These are phyloP conservation scores for Aethes cnicana DNA, from an alignment of 2,888 invertebrate genomes.

Conservation along the genomic window DNA sequence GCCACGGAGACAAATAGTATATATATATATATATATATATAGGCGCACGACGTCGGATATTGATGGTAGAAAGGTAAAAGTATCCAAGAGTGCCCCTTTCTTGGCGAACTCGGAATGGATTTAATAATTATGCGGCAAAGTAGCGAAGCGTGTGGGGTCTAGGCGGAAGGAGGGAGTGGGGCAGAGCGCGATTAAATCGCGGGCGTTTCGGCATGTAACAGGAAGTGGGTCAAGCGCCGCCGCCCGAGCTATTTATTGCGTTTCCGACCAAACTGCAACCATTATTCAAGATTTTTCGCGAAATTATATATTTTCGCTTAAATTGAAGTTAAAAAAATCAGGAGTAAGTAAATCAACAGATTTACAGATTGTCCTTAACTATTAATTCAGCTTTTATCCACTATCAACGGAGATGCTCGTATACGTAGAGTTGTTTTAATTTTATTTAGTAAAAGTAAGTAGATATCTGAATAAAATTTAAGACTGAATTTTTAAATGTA, in stretches of 20 bases:
- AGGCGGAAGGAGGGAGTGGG: conserved; percentile 69
- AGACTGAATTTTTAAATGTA: too few species aligned
- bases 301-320: conserved; percentile 29
- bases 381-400: too few species aligned
- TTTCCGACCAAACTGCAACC: conserved; percentile 74
- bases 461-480: too few species aligned
- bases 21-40: too few species aligned
- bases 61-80: conserved; percentile 36
- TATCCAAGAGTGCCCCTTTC: conserved; percentile 59
- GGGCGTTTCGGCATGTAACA: conserved; percentile 78
- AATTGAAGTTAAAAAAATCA: neutral
- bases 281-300: conserved; percentile 52
- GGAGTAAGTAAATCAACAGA: too few species aligned
- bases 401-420: too few species aligned
- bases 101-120: conserved; percentile 67
- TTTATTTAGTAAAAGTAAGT: too few species aligned
- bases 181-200: conserved; percentile 77
- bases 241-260: conserved; percentile 77
- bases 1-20: conserved; percentile 6
- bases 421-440: too few species aligned
- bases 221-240: conserved; percentile 80
- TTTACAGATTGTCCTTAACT: too few species aligned
- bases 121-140: conserved; percentile 76
- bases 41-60: conserved; percentile 14
- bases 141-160: conserved; percentile 72